These are phyloP conservation scores for Exaiptasia diaphana DNA, from an alignment of 64 coral and sea anemone species.

Conservation along the genomic window DNA sequence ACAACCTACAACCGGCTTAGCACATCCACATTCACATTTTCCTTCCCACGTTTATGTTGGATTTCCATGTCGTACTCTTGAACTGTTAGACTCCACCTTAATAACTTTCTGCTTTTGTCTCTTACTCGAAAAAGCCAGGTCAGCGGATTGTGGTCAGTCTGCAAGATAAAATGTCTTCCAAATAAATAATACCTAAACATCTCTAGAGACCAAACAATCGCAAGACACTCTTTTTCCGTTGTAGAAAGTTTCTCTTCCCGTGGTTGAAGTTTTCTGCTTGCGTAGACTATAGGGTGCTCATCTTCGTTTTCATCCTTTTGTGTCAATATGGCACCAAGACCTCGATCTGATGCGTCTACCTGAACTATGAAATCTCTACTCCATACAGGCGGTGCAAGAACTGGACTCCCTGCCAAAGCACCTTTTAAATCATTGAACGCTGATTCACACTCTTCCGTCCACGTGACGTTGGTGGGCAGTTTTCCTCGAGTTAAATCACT, in stretches of 20 bases:
- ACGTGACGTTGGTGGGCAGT: neutral
- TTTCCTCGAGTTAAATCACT: conserved; percentile 10
- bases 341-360: conserved; percentile 30
- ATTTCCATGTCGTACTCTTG: conserved; percentile 26
- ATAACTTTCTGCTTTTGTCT: conserved; percentile 12
- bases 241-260: neutral
- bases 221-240: conserved; percentile 1
- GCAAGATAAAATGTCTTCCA: neutral
- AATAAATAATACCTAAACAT: conserved; percentile 1
- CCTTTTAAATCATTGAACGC: conserved; percentile 25
- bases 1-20: neutral
- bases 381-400: neutral
- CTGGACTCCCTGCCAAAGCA: neutral
- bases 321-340: conserved; percentile 11
- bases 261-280: neutral
- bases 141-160: conserved; percentile 43
- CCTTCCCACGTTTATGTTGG: conserved; percentile 7
- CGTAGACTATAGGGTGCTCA: conserved; percentile 15
- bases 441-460: neutral
- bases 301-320: neutral
- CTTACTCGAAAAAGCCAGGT: neutral
- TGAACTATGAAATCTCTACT: conserved; percentile 4
- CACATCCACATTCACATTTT: conserved; percentile 2
- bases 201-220: conserved; percentile 18
- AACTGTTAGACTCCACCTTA: conserved; percentile 24